These are phyloP conservation scores for Steinernema feltiae DNA, from an alignment of 1,140 invertebrate species.

Conservation along the genomic window DNA sequence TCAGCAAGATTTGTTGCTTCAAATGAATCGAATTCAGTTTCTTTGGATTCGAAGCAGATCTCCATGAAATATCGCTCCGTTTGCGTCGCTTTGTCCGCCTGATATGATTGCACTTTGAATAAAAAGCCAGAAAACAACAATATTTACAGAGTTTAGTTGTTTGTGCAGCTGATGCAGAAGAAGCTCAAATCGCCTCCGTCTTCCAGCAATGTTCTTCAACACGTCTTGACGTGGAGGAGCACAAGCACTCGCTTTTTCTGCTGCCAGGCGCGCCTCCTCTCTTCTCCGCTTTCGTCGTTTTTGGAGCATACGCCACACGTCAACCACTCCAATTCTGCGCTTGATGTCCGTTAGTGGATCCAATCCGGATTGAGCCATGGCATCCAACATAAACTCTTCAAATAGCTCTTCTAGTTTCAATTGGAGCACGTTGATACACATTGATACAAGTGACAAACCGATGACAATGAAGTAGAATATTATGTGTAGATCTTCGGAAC, in stretches of 20 bases:
- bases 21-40: not conserved
- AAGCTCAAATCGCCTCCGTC: not conserved
- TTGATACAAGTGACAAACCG: constrained; percentile 51
- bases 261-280: not conserved
- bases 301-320: not conserved
- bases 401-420: constrained; percentile 54
- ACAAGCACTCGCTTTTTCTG: not conserved
- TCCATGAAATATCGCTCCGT: constrained; percentile 19
- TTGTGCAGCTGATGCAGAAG: not conserved
- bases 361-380: not conserved
- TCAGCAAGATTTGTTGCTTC: not conserved
- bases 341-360: not conserved
- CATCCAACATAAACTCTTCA: constrained; percentile 25
- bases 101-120: constrained; percentile 14
- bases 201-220: not conserved
- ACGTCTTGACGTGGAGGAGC: not conserved
- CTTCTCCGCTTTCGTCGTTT: not conserved
- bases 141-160: not conserved
- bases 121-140: not conserved
- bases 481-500: constrained; percentile 52
- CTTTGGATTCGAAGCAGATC: constrained; percentile 15
- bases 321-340: not conserved
- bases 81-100: constrained; percentile 18
- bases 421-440: constrained; percentile 57
- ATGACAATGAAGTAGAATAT: constrained; percentile 54